Evolutionary conservation across 2,113 vertebrate genomes (phyloP).

Genomic region (Oreochromis niloticus): DNA sequence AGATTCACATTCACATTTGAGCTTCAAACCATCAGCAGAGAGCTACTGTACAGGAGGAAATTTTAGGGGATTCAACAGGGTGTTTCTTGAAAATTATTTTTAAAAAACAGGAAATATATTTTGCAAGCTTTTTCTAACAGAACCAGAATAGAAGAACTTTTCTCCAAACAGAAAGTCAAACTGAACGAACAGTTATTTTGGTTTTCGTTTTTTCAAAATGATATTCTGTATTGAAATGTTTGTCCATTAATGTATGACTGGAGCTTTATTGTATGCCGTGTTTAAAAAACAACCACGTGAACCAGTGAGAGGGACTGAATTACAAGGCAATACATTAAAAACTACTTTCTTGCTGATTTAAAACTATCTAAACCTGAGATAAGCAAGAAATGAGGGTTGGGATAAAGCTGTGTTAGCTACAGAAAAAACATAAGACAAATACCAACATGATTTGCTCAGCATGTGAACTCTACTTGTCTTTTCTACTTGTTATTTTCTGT

Average conservation of each 20-base stretch:
- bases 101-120: background rate
- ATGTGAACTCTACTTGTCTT: background rate
- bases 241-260: background rate
- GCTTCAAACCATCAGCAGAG: background rate
- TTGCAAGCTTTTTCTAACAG: background rate
- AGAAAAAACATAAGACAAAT: constrained; percentile 8
- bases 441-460: background rate
- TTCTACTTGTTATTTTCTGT: background rate
- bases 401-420: constrained; percentile 7
- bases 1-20: background rate
- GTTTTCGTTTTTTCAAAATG: background rate
- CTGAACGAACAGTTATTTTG: background rate
- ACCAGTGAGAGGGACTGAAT: constrained; percentile 14
- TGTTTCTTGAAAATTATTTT: background rate
- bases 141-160: background rate
- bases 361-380: constrained; percentile 4
- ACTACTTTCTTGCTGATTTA: constrained; percentile 15
- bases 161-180: background rate
- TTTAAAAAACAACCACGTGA: constrained; percentile 34
- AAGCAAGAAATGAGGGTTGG: constrained; percentile 15
- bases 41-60: background rate
- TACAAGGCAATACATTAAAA: background rate
- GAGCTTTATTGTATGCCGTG: constrained; percentile 11
- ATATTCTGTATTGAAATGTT: background rate
- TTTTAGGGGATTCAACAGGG: background rate